phyloP scores from a whole-genome alignment of 2,797 vertebrate species.

The Rousettus madagascariensis region DNA sequence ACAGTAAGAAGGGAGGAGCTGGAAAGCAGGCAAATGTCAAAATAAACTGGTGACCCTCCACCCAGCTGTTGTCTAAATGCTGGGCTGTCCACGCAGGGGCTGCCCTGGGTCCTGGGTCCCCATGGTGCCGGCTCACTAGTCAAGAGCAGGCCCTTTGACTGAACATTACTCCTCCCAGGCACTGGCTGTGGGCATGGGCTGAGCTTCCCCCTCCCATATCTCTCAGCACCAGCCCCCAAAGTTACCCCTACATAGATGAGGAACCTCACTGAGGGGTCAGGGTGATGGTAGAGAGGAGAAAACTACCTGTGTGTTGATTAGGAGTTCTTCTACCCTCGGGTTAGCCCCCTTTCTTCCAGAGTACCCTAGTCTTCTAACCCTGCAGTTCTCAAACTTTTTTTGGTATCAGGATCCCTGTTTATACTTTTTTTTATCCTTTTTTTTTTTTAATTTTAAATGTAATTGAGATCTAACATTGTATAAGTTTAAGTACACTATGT shows the following conservation, averaged over 20 bases:
- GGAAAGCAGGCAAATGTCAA: neutral
- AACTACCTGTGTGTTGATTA: neutral
- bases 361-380: neutral
- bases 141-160: neutral
- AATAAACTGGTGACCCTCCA: neutral
- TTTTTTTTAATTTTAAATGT: neutral
- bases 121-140: accelerated
- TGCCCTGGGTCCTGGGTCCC: neutral
- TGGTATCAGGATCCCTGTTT: neutral
- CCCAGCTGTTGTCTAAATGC: neutral
- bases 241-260: neutral
- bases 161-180: neutral
- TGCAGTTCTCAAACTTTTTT: neutral
- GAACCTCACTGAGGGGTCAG: neutral
- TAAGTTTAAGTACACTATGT: neutral
- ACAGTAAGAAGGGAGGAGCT: neutral
- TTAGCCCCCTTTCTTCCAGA: neutral
- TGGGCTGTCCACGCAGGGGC: neutral
- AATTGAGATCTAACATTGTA: neutral
- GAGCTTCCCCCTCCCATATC: neutral
- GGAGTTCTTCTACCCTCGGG: neutral
- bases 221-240: neutral
- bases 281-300: no score
- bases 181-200: neutral
- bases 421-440: neutral